Evolutionary conservation across 2,888 invertebrate species (phyloP).

Genomic region (Hemaris fuciformis): DNA sequence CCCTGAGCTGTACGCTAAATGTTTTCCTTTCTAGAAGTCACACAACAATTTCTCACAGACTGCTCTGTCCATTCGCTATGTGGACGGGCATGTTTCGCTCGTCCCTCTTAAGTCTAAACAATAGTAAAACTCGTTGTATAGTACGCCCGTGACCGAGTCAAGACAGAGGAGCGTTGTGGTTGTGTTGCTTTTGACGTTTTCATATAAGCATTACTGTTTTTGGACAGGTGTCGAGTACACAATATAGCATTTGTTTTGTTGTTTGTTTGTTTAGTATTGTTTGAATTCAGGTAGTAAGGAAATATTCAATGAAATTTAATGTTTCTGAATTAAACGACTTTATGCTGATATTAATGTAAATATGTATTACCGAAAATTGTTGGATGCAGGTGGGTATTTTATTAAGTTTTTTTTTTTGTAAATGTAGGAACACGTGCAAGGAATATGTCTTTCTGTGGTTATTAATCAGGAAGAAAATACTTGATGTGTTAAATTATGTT

Average conservation of each 20-base stretch:
- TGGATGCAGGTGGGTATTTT: no score
- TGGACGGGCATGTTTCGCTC: conserved; percentile 67
- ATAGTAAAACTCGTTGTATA: conserved; percentile 44
- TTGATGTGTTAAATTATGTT: no score
- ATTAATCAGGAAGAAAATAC: no score
- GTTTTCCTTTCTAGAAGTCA: conserved; percentile 76
- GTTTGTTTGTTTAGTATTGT: background rate
- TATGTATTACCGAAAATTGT: no score
- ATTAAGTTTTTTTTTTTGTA: no score
- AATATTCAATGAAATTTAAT: no score
- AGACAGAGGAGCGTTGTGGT: background rate
- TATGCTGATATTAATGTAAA: no score
- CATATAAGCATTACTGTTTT: background rate
- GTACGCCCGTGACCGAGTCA: conserved; percentile 3
- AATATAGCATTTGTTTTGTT: background rate
- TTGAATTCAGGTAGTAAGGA: no score
- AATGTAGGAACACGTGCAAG: no score
- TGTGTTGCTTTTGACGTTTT: background rate
- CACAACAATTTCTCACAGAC: conserved; percentile 67
- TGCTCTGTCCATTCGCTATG: conserved; percentile 69
- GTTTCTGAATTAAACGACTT: no score
- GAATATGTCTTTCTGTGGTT: no score
- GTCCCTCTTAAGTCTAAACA: conserved; percentile 76
- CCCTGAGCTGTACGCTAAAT: conserved; percentile 73
- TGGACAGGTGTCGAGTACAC: background rate